Percentiles rank a stretch among this genome's conserved stretches.
These are phyloP conservation scores for Tragelaphus imberbis DNA, from an alignment of 2,113 vertebrate species.

Conservation along the genomic window DNA sequence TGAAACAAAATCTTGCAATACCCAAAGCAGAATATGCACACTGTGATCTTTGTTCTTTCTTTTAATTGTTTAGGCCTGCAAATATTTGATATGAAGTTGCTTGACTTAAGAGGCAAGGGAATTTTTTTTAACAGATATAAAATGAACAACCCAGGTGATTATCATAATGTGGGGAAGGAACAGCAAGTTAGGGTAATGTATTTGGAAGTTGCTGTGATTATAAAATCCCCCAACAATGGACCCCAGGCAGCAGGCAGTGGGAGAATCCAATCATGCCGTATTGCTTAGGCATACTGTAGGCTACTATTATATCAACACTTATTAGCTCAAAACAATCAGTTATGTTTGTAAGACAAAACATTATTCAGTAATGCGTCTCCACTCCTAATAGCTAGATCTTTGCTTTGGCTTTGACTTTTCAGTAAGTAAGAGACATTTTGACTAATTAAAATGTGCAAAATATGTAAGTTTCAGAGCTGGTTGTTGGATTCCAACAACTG, in stretches of 20 bases:
- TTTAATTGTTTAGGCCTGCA: constrained; percentile 15
- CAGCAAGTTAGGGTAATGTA: background rate
- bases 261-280: background rate
- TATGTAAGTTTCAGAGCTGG: background rate
- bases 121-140: background rate
- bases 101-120: background rate
- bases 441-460: constrained; percentile 30
- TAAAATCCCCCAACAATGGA: background rate
- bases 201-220: background rate
- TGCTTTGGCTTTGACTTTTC: constrained; percentile 12
- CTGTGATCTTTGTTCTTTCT: background rate
- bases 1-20: constrained; percentile 18
- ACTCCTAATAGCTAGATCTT: background rate
- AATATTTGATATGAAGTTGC: constrained; percentile 29
- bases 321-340: constrained; percentile 10
- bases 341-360: background rate
- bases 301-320: background rate
- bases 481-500: background rate
- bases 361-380: background rate
- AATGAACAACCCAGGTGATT: constrained; percentile 4
- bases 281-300: background rate
- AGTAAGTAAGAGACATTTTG: background rate
- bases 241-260: background rate
- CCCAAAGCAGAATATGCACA: background rate
- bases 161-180: background rate